phyloP scores from a whole-genome alignment of 2,797 vertebrate genomes.

The Gymnothorax javanicus region DNA sequence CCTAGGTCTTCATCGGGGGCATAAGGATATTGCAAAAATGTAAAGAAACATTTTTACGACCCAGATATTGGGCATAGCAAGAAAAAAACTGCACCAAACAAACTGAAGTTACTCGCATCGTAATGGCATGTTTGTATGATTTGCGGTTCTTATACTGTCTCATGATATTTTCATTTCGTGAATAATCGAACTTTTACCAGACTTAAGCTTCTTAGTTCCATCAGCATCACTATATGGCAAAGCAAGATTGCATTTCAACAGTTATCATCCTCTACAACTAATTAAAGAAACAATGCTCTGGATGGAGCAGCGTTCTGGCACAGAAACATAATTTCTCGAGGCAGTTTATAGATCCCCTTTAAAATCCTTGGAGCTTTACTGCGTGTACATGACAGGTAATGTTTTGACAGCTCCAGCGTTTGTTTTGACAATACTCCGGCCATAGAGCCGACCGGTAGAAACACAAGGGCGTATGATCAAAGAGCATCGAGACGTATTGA shows the following conservation, averaged over 20 bases:
- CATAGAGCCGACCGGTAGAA: not conserved
- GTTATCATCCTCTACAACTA: not conserved
- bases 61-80: too few relatives aligned
- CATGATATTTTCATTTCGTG: too few relatives aligned
- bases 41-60: too few relatives aligned
- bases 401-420: not conserved
- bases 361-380: not conserved
- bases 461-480: not conserved
- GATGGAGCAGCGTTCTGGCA: not conserved
- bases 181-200: too few relatives aligned
- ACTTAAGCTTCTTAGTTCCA: too few relatives aligned
- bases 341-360: not conserved
- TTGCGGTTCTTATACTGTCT: too few relatives aligned
- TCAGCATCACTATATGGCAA: too few relatives aligned
- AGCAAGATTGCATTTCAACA: not conserved
- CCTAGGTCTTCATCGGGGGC: too few relatives aligned
- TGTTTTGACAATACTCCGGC: conserved; percentile 10
- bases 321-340: not conserved
- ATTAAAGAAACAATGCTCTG: not conserved
- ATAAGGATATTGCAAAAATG: too few relatives aligned
- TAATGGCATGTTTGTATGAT: too few relatives aligned
- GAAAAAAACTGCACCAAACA: too few relatives aligned
- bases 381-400: not conserved
- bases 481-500: not conserved
- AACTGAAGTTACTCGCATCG: too few relatives aligned